Evolutionary conservation across 92 coral and sea anemone genomes (phyloP).

Genomic region (Phenganax subtilis): DNA sequence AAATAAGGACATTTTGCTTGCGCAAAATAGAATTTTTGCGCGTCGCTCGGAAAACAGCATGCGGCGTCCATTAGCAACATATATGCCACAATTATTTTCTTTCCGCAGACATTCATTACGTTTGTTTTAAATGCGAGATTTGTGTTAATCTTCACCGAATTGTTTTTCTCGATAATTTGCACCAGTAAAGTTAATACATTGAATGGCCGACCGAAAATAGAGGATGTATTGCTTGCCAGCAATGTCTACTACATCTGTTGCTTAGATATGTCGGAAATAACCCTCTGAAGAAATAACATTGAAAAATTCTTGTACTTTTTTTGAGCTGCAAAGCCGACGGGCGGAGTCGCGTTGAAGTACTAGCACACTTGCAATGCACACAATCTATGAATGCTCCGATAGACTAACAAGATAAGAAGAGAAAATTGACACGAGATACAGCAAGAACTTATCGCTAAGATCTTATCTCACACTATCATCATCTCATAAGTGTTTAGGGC

Average conservation of each 20-base stretch:
- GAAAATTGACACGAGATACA: conserved; percentile 38
- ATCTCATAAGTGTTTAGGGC: conserved; percentile 28
- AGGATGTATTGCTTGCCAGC: background rate
- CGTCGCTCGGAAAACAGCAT: conserved; percentile 19
- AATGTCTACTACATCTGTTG: conserved; percentile 29
- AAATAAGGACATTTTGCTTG: background rate
- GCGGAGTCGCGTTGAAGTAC: conserved; percentile 18
- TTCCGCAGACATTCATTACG: conserved; percentile 36
- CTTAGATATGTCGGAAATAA: background rate
- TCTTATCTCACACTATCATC: conserved; percentile 31
- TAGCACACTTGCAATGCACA: conserved; percentile 30
- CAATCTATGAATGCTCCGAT: conserved; percentile 21
- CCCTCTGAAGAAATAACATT: background rate
- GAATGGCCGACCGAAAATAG: conserved; percentile 20
- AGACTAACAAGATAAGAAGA: conserved; percentile 24
- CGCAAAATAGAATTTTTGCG: background rate
- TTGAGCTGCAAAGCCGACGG: background rate
- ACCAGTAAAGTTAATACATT: conserved; percentile 33
- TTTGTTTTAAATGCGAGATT: conserved; percentile 38
- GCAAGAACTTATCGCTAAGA: conserved; percentile 18
- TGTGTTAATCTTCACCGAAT: conserved; percentile 27
- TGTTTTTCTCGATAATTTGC: conserved; percentile 43
- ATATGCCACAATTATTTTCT: conserved; percentile 42
- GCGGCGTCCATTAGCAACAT: conserved; percentile 29
- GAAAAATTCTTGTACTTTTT: conserved; percentile 3